Evolutionary conservation across 2,797 vertebrate genomes (phyloP).

Genomic region (Melanotaenia parkinsoni): DNA sequence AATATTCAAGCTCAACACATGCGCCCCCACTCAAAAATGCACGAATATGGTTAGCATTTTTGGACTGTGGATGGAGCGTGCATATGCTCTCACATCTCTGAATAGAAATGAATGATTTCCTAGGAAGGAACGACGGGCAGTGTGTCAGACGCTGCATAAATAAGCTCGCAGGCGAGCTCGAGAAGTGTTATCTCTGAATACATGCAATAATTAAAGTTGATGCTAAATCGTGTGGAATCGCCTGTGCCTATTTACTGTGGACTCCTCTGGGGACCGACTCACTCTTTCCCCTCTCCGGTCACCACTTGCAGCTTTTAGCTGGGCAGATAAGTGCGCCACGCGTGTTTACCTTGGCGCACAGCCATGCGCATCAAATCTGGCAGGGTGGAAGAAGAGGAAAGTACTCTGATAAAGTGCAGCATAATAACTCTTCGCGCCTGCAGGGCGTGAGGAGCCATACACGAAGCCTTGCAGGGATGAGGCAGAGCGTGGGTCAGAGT

Average conservation of each 20-base stretch:
- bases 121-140: constrained; percentile 24
- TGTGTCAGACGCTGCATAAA: constrained; percentile 66
- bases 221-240: constrained; percentile 68
- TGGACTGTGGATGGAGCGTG: constrained; percentile 36
- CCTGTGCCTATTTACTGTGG: constrained; percentile 64
- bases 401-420: constrained; percentile 65
- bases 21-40: constrained; percentile 64
- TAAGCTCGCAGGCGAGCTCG: constrained; percentile 55
- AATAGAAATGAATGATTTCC: constrained; percentile 53
- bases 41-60: constrained; percentile 55
- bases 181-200: constrained; percentile 68
- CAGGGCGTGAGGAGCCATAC: constrained; percentile 1
- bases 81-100: constrained; percentile 63
- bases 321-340: constrained; percentile 70
- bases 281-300: constrained; percentile 16
- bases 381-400: constrained; percentile 54
- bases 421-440: constrained; percentile 50
- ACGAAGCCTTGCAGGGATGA: constrained; percentile 34
- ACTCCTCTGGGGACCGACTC: constrained; percentile 55
- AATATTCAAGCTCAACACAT: constrained; percentile 82
- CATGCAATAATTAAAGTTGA: constrained; percentile 73
- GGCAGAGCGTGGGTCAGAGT: constrained; percentile 49
- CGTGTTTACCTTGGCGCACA: constrained; percentile 73
- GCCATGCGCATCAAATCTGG: constrained; percentile 72
- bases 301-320: constrained; percentile 64